Percentiles rank a stretch among this genome's conserved stretches.
These are phyloP conservation scores for Neosalanx taihuensis DNA, from an alignment of 2,797 vertebrate species.

Conservation along the genomic window DNA sequence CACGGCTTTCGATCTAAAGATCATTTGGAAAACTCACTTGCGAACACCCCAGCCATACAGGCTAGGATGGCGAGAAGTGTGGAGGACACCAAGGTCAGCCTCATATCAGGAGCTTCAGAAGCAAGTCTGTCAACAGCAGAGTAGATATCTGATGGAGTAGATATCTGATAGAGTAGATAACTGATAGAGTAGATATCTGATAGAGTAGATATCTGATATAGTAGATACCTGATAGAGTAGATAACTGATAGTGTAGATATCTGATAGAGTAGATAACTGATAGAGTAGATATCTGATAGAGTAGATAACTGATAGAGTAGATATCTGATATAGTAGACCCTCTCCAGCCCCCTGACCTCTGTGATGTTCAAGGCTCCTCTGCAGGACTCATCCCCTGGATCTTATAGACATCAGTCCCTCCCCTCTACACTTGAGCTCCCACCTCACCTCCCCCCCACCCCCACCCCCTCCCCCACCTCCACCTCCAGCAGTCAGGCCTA, in stretches of 20 bases:
- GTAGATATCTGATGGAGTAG: too few relatives aligned
- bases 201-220: too few relatives aligned
- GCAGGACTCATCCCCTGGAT: neutral
- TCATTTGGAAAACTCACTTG: conserved; percentile 51
- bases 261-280: too few relatives aligned
- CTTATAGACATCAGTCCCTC: conserved; percentile 30
- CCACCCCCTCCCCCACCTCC: neutral
- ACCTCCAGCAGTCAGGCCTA: neutral
- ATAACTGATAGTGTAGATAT: too few relatives aligned
- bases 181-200: too few relatives aligned
- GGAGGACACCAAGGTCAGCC: conserved; percentile 8
- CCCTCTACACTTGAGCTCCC: neutral
- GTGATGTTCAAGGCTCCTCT: conserved; percentile 15
- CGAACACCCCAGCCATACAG: conserved; percentile 28
- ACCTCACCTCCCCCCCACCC: neutral
- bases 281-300: too few relatives aligned
- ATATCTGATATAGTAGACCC: neutral
- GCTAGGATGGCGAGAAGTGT: conserved; percentile 43
- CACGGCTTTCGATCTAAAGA: neutral
- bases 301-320: too few relatives aligned
- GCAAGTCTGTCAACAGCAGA: too few relatives aligned
- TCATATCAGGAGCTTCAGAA: conserved; percentile 42
- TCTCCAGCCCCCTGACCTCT: neutral
- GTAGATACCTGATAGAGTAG: neutral
- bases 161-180: too few relatives aligned